Conservation (phyloP, 2,797 vertebrate species). For the Sebastolobus altivelis region DNA sequence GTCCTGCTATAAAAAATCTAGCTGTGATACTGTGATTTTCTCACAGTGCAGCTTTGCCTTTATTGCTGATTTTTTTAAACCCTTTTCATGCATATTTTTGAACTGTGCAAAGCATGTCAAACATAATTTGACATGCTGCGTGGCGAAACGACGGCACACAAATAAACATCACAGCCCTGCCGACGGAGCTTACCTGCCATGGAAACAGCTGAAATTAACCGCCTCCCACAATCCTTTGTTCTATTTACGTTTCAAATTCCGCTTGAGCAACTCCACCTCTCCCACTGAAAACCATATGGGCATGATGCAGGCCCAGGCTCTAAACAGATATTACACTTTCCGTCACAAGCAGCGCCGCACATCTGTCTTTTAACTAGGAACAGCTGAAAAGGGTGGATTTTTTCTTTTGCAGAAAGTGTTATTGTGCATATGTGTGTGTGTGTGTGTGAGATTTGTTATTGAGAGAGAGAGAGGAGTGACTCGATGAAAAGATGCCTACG, state of each 20-base stretch:
- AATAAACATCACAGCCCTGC: slow-evolving; percentile 57
- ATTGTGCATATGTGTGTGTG: slow-evolving; percentile 1
- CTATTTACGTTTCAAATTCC: slow-evolving; percentile 63
- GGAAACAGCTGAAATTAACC: slow-evolving; percentile 62
- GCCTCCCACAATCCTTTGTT: slow-evolving; percentile 65
- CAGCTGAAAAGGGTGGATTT: slow-evolving; percentile 55
- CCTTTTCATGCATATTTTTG: slow-evolving; percentile 26
- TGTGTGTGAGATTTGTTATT: slow-evolving; percentile 12
- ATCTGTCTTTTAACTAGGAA: slow-evolving; percentile 68
- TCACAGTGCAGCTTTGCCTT: slow-evolving; percentile 17
- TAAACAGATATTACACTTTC: slow-evolving; percentile 62
- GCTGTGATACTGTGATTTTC: slow-evolving; percentile 12
- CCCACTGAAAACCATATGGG: slow-evolving; percentile 51
- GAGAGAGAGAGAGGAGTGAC: slow-evolving; percentile 47
- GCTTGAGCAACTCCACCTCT: slow-evolving; percentile 52
- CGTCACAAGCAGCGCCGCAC: slow-evolving; percentile 47
- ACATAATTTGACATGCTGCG: slow-evolving; percentile 44
- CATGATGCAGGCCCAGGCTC: slow-evolving; percentile 42
- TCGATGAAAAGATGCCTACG: slow-evolving; percentile 47
- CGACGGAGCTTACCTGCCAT: slow-evolving; percentile 55
- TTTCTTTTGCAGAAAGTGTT: slow-evolving; percentile 16
- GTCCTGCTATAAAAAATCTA: slow-evolving; percentile 6
- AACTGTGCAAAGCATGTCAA: slow-evolving; percentile 43
- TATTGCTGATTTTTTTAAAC: not conserved
- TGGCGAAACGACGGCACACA: slow-evolving; percentile 44